Evolutionary conservation across 2,797 vertebrate genomes (phyloP), one percentile per base, ranked within the genome.

Genomic region (Perdix hodgsoniae): DNA sequence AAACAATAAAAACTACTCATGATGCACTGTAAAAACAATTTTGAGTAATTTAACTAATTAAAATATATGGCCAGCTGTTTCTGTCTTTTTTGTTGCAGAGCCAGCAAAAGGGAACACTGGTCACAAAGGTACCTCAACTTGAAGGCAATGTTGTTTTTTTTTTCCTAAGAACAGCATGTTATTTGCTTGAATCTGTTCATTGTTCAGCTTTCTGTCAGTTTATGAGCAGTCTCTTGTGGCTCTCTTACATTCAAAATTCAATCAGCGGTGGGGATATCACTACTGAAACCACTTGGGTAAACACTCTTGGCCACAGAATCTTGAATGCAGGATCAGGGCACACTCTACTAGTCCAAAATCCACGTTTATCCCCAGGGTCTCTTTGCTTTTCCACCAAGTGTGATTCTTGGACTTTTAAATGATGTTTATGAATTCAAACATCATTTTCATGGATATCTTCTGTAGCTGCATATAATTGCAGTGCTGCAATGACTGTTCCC

Each of bases 351-450:
- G 70, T 70, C 70, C 79, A 77, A 57, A 57, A 50, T 57, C 61
- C n/a, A 49, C 35, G 33, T 3, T 1, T 49, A 49, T 60, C 45
- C 69, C 72, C 19, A 19, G 24, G 22, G 59, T 27, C 39, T 37
- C 54, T 69, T 49, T 64, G 44, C 26, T 69, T 17, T 79, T 73
- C 69, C 56, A 69, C 5, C n/a, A 42, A 60, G 11, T 35, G 42
- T 14, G 80, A 69, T 65, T 83, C 35, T 72, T 83, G 6, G 10
- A 49, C 39, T 82, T 85, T 33, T 63, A 17, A 64, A 75, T 78
- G 21, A 14, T 64, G 73, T 80, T 88, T 88, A 61, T 80, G 27
- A 86, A 76, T 72, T 92, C 27, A 86, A 57, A 80, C 39, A 77
- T 47, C 1, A 31, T 61, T 76, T 79, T 61, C 0, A 1, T 86